These are phyloP conservation scores for Porites divaricata DNA, from an alignment of 92 coral and sea anemone genomes.

Conservation along the genomic window DNA sequence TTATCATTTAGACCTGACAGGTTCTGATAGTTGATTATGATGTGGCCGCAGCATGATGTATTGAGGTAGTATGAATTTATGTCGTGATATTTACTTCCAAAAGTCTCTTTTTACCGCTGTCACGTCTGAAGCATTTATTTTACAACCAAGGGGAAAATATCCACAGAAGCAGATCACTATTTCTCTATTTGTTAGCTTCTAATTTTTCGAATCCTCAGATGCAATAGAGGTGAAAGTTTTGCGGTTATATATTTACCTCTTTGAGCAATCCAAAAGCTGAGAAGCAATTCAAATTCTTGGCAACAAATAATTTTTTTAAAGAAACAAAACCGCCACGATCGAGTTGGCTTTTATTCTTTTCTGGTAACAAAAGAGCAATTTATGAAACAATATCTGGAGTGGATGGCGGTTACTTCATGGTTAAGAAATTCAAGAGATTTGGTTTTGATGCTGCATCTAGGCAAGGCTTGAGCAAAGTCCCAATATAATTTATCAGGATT, in stretches of 20 bases:
- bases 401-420: not conserved
- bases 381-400: not conserved
- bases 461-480: not conserved
- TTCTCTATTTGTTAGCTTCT: constrained; percentile 1
- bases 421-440: not conserved
- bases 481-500: not conserved
- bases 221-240: not conserved
- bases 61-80: not conserved
- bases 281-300: not conserved
- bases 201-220: constrained; percentile 3
- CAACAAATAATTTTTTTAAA: not conserved
- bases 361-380: not conserved
- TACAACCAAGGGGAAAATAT: not conserved
- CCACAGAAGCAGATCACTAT: not conserved
- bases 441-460: not conserved
- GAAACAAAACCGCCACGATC: not conserved
- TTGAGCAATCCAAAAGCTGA: not conserved
- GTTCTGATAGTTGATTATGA: not conserved
- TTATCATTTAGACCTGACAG: not conserved
- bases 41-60: not conserved
- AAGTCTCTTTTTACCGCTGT: not conserved
- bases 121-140: not conserved
- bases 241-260: not conserved
- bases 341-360: not conserved
- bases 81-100: not conserved